Base-by-base conservation (phyloP, 1,140 invertebrate genomes). In the Tetramorium simillimum region DNA sequence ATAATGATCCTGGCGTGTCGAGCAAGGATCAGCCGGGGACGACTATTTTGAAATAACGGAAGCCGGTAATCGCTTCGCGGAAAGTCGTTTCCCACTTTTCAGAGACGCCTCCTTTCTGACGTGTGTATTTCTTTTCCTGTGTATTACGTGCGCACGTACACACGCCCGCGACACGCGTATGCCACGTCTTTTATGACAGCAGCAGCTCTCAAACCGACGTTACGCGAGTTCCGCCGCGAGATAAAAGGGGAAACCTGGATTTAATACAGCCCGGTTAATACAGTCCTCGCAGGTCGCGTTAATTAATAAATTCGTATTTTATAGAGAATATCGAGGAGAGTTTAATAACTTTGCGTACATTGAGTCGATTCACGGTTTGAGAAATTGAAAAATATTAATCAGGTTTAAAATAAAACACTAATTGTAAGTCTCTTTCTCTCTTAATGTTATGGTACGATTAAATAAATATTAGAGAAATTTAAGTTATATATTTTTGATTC, bases 51-150 rank as follows among this genome's bases (percentile, higher is more conserved):
- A 88, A 84, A 90, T 86, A 89, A 82, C 91, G 91, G 91, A 92
- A 92, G 90, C 76, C 86, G 73, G 70, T 93, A 93, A 93, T 92
- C 90, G 92, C 69, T 92, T 92, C 91, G 91, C 86, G 87, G 92
- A 92, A 93, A 92, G 87, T 90, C 65, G 86, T 91, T 92, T 93
- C 87, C 88, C 87, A 87, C 73, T 90, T 86, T 85, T 72, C 85
- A 80, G 56, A 51, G 70, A 78, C 56, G 67, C 53, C 85, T 87
- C 65, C 67, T 78, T 86, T 77, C 43, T 21, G 43, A 76, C 14
- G 10, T 49, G 33, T 40, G 9, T n/a, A 1, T 82, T 6, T 4
- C 33, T 33, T 18, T n/a, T 10, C 21, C 0, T 58, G 51, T 56
- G 51, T 43, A 10, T 43, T 16, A n/a, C 40, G 21, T 46, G n/a